phyloP scores from a whole-genome alignment of 2,888 invertebrate genomes.

The Tubulanus polymorphus region DNA sequence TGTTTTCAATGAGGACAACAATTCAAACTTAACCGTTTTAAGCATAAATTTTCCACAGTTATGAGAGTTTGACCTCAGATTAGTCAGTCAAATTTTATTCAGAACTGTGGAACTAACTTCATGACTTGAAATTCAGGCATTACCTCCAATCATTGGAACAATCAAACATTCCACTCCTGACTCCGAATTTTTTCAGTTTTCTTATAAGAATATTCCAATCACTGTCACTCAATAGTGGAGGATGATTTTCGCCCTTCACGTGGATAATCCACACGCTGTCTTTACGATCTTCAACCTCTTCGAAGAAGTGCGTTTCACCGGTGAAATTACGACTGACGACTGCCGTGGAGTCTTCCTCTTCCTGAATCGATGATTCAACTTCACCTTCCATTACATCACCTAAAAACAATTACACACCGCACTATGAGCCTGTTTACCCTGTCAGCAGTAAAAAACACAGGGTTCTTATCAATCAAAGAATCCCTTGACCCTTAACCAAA shows the following conservation, averaged over 20 bases:
- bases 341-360: slow-evolving; percentile 21
- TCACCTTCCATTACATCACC: slow-evolving; percentile 48
- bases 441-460: too few species aligned
- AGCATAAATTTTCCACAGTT: too few species aligned
- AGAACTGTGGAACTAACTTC: background rate
- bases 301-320: slow-evolving; percentile 53
- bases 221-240: slow-evolving; percentile 22
- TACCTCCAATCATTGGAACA: slow-evolving; percentile 56
- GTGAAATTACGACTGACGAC: slow-evolving; percentile 46
- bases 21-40: too few species aligned
- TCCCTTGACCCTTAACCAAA: too few species aligned
- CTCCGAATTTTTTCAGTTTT: slow-evolving; percentile 55
- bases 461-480: too few species aligned
- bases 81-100: background rate
- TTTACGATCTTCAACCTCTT: slow-evolving; percentile 58
- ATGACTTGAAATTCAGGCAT: too few species aligned
- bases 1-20: too few species aligned
- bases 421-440: too few species aligned
- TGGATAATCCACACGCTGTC: slow-evolving; percentile 59
- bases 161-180: slow-evolving; percentile 56
- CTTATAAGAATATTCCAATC: slow-evolving; percentile 54
- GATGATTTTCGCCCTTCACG: slow-evolving; percentile 40
- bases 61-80: too few species aligned
- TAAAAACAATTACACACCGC: slow-evolving; percentile 20
- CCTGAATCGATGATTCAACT: slow-evolving; percentile 28